Conservation (phyloP, 2,113 vertebrate genomes). For the Archocentrus centrarchus region DNA sequence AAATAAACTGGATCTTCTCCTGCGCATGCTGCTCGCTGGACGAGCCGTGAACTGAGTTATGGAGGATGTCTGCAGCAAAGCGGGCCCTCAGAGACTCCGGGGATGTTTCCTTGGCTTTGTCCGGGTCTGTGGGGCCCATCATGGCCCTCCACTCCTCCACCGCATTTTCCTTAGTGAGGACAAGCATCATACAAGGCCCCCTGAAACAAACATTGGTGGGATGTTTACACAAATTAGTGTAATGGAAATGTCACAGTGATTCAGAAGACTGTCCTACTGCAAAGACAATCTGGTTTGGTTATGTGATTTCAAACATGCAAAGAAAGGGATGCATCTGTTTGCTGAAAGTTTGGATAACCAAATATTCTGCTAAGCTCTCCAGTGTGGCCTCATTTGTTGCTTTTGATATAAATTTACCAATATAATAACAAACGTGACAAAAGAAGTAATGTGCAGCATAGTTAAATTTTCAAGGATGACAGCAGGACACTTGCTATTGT, state of each 20-base stretch:
- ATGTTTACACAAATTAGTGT: neutral
- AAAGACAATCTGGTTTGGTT: neutral
- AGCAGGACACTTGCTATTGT: neutral
- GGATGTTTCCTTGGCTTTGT: constrained; percentile 73
- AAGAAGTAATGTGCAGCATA: neutral
- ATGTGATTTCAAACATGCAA: neutral
- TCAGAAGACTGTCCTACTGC: neutral
- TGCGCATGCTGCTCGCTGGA: constrained; percentile 72
- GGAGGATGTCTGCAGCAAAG: constrained; percentile 81
- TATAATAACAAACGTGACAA: neutral
- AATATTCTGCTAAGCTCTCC: neutral
- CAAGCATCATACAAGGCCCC: constrained; percentile 81
- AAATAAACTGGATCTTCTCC: constrained; percentile 78
- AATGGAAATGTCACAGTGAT: neutral
- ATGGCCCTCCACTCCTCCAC: constrained; percentile 84
- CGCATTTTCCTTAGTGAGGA: constrained; percentile 86
- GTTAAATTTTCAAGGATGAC: neutral
- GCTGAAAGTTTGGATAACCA: neutral
- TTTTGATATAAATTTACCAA: neutral
- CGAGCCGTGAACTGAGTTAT: constrained; percentile 85
- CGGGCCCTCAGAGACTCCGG: constrained; percentile 84
- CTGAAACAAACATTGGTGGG: constrained; percentile 65
- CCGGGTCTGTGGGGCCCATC: constrained; percentile 87
- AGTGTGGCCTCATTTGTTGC: neutral
- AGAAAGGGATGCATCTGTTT: neutral